These are phyloP conservation scores for Bradypus variegatus DNA, from an alignment of 2,797 vertebrate species.

Conservation along the genomic window DNA sequence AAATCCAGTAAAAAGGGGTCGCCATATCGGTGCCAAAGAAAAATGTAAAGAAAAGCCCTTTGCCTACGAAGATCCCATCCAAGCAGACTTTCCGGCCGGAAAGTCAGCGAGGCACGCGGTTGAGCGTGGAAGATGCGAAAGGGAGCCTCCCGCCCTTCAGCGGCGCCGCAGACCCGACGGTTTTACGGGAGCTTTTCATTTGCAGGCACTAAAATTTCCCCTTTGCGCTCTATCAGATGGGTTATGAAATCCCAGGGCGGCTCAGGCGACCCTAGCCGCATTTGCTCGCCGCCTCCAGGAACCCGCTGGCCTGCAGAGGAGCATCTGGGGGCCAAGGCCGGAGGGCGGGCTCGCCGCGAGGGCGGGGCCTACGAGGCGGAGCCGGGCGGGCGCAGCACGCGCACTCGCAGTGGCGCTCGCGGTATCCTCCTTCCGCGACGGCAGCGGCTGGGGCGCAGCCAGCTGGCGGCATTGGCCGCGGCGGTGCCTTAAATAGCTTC, in stretches of 20 bases:
- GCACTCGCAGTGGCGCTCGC: not conserved
- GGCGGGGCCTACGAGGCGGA: not conserved
- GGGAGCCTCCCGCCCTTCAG: not conserved
- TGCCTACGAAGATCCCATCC: not conserved
- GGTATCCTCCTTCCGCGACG: not conserved
- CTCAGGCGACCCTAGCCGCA: not conserved
- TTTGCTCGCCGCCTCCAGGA: accelerated
- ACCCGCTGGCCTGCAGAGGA: accelerated
- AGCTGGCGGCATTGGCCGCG: not conserved
- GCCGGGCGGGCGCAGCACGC: not conserved
- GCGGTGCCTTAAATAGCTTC: conserved; percentile 62
- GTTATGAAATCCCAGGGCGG: not conserved
- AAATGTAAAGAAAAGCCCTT: not conserved
- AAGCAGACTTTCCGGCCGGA: not conserved
- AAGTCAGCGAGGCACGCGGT: too few relatives aligned
- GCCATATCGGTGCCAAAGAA: not conserved
- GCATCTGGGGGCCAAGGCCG: accelerated
- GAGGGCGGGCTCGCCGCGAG: not conserved
- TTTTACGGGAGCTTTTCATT: not conserved
- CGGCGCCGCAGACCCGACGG: not conserved
- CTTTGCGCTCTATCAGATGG: not conserved
- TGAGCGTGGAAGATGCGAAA: not conserved
- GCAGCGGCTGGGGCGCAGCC: conserved; percentile 38
- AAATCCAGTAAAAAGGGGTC: conserved; percentile 27
- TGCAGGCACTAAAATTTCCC: not conserved